Evolutionary conservation across 2,888 invertebrate species (phyloP).

Genomic region (Oscheius myriophilus): DNA sequence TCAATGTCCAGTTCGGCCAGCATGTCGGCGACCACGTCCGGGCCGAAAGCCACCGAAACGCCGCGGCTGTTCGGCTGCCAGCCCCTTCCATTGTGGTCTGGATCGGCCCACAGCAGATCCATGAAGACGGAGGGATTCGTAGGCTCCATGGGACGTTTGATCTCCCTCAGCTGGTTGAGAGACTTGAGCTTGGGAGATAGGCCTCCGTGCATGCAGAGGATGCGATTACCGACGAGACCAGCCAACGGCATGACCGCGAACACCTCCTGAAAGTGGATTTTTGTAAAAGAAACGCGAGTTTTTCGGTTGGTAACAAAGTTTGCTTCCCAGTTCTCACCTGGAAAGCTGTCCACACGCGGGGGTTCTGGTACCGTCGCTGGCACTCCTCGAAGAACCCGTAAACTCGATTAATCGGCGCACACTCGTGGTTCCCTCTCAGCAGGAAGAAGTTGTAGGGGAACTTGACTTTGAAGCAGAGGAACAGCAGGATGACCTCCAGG

Average conservation of each 20-base stretch:
- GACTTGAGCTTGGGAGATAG: conserved; percentile 37
- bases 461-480: conserved; percentile 53
- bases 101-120: conserved; percentile 14
- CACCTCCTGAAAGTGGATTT: conserved; percentile 3
- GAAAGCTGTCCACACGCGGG: neutral
- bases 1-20: conserved; percentile 4
- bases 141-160: conserved; percentile 5
- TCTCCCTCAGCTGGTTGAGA: conserved; percentile 30
- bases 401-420: conserved; percentile 17
- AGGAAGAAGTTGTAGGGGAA: conserved; percentile 18
- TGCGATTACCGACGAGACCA: conserved; percentile 39
- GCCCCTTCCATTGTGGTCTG: conserved; percentile 4
- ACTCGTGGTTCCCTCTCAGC: conserved; percentile 22
- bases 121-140: conserved; percentile 3
- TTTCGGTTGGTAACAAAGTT: too few species aligned
- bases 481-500: conserved; percentile 54
- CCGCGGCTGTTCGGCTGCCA: conserved; percentile 18
- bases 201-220: conserved; percentile 53
- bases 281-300: neutral
- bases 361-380: conserved; percentile 7
- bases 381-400: conserved; percentile 25
- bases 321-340: conserved; percentile 12
- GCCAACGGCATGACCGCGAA: conserved; percentile 40
- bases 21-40: conserved; percentile 2
- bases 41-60: conserved; percentile 12